Evolutionary conservation across 2,888 invertebrate species (phyloP).

Genomic region (Xestia ashworthii): DNA sequence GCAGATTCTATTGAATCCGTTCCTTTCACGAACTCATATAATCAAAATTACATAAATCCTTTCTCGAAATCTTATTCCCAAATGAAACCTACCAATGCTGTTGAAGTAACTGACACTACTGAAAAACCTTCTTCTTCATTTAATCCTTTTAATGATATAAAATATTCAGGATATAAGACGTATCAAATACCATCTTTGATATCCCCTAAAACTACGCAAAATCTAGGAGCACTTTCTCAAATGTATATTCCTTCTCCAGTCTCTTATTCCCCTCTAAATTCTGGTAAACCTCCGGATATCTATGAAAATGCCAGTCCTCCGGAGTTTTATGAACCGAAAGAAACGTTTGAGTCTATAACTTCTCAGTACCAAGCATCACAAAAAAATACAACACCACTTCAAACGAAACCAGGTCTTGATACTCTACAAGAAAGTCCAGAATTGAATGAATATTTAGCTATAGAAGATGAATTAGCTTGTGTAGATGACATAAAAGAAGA

Average conservation of each 20-base stretch:
- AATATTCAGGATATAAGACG: conserved; percentile 48
- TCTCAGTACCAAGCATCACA: not conserved
- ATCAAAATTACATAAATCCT: conserved; percentile 1
- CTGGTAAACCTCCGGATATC: not conserved
- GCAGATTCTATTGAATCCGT: not conserved
- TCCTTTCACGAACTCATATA: not conserved
- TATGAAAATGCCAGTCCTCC: not conserved
- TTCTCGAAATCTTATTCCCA: not conserved
- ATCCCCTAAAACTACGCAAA: not conserved
- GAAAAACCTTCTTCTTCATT: not conserved
- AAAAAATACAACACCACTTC: not conserved
- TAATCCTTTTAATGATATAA: not conserved
- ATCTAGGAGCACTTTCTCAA: not conserved
- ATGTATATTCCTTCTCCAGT: not conserved
- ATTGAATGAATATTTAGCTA: not conserved
- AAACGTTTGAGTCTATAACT: not conserved
- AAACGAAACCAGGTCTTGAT: not conserved
- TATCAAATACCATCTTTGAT: conserved; percentile 26
- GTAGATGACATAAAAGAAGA: not conserved
- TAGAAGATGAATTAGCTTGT: not conserved
- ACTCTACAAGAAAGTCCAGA: not conserved
- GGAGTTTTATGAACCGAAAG: not conserved
- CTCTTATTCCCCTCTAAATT: not conserved
- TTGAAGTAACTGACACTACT: not conserved
- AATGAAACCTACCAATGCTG: not conserved